Conservation (phyloP, 1,140 invertebrate genomes). For the Latrodectus geometricus region DNA sequence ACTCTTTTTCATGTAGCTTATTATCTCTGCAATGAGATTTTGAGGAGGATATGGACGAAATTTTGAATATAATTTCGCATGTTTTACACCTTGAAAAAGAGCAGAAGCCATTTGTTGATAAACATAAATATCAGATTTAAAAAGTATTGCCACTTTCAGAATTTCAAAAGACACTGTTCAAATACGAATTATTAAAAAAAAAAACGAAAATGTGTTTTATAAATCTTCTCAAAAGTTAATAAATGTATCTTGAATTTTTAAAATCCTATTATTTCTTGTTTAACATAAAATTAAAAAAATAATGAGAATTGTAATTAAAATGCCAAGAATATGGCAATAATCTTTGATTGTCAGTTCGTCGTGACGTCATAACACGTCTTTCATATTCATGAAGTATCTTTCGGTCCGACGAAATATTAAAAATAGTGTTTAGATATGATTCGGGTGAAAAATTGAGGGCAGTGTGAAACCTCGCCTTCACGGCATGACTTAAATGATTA, state of each 20-base stretch:
- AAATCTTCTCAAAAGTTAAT: too few species aligned
- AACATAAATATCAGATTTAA: not conserved
- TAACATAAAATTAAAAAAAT: too few species aligned
- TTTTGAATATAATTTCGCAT: conserved; percentile 39
- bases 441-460: too few species aligned
- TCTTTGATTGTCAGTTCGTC: too few species aligned
- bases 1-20: conserved; percentile 14
- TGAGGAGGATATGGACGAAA: conserved; percentile 26
- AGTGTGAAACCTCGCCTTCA: not conserved
- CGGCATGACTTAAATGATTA: not conserved
- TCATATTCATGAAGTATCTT: too few species aligned
- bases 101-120: conserved; percentile 21
- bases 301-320: too few species aligned
- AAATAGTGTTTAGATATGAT: too few species aligned
- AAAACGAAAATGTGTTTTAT: not conserved
- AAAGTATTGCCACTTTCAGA: not conserved
- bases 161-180: not conserved
- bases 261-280: too few species aligned
- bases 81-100: conserved; percentile 32
- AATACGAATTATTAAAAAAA: not conserved
- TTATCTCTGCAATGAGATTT: not conserved
- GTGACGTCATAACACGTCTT: too few species aligned
- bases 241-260: too few species aligned
- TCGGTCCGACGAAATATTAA: too few species aligned
- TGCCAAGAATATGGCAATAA: too few species aligned